These are phyloP conservation scores for Ia io DNA, from an alignment of 2,113 vertebrate species.

Conservation along the genomic window DNA sequence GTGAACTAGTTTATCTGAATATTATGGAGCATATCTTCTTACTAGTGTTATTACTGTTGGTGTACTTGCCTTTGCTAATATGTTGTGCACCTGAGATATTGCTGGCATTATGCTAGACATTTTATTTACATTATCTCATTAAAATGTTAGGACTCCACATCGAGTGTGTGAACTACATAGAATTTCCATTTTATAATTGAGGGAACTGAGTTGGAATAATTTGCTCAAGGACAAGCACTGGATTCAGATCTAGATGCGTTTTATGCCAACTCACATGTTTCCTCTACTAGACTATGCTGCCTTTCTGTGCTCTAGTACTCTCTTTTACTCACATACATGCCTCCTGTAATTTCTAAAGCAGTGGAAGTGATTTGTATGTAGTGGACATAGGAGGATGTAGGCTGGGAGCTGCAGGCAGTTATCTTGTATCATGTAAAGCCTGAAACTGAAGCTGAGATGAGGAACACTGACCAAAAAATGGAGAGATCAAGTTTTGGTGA, in stretches of 20 bases:
- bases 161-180: not conserved
- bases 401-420: not conserved
- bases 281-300: not conserved
- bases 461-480: not conserved
- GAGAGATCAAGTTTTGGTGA: not conserved
- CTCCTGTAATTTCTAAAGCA: not conserved
- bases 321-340: not conserved
- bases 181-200: not conserved
- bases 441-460: not conserved
- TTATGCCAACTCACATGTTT: not conserved
- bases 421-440: not conserved
- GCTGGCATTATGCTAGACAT: not conserved
- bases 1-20: not conserved
- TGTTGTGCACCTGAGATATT: not conserved
- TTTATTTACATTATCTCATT: slow-evolving; percentile 5
- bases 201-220: not conserved
- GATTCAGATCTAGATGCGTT: slow-evolving; percentile 8
- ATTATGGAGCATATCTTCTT: not conserved
- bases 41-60: not conserved
- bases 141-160: not conserved
- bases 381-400: not conserved
- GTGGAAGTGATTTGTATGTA: not conserved
- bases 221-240: not conserved
- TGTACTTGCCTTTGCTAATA: not conserved
- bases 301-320: not conserved